phyloP scores from a whole-genome alignment of 2,888 invertebrate species.

The Agrochola litura region DNA sequence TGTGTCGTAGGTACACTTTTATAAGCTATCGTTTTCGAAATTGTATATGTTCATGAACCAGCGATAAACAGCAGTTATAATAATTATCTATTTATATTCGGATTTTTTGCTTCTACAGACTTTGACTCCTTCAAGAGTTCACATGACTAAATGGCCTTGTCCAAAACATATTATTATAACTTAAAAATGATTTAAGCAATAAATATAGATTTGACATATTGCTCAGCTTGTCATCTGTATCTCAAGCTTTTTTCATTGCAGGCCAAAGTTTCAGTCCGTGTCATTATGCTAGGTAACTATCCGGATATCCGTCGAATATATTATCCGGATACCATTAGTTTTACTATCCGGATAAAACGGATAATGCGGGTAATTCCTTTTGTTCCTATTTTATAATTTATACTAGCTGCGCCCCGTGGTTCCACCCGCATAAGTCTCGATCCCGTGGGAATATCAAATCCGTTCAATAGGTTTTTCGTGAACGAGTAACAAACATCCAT shows the following conservation, averaged over 20 bases:
- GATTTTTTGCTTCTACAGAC: constrained; percentile 7
- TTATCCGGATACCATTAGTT: neutral
- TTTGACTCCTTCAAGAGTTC: constrained; percentile 1
- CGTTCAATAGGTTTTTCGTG: too few species aligned
- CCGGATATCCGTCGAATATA: neutral
- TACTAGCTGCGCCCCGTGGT: too few species aligned
- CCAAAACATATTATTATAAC: neutral
- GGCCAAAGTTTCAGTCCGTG: too few species aligned
- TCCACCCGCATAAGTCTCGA: too few species aligned
- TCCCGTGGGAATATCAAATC: too few species aligned
- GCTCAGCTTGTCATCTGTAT: neutral
- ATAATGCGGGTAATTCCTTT: neutral
- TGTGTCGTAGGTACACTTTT: neutral
- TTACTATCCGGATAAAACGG: neutral
- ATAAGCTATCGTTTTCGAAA: neutral
- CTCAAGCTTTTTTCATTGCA: neutral
- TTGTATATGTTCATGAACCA: neutral
- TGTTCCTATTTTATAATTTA: neutral
- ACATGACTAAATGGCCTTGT: neutral
- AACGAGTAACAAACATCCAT: too few species aligned
- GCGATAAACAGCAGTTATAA: neutral
- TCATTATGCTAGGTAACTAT: neutral
- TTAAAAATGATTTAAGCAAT: too few species aligned
- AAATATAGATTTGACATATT: neutral
- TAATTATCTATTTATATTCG: neutral